These are phyloP conservation scores for Tolypeutes matacus DNA, from an alignment of 2,797 vertebrate species.

Conservation along the genomic window DNA sequence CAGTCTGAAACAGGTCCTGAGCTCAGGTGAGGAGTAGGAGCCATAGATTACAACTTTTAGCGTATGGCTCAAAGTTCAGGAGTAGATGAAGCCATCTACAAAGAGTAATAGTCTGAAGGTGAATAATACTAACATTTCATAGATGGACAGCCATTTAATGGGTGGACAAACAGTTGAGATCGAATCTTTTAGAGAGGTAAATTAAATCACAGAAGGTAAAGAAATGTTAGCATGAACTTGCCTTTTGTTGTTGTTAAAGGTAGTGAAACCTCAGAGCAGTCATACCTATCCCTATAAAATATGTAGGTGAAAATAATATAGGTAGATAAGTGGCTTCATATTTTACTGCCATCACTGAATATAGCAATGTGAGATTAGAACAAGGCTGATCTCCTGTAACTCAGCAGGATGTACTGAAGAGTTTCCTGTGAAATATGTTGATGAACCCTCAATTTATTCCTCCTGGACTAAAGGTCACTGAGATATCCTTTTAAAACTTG, in stretches of 20 bases:
- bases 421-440: not conserved
- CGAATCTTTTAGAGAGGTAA: not conserved
- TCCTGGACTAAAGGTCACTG: not conserved
- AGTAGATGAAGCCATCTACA: not conserved
- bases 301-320: not conserved
- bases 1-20: constrained; percentile 3
- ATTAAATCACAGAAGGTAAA: not conserved
- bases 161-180: not conserved
- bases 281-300: not conserved
- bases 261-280: not conserved
- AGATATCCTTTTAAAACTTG: not conserved
- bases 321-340: not conserved
- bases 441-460: not conserved
- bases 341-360: constrained; percentile 9
- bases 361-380: not conserved
- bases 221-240: not conserved
- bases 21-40: not conserved
- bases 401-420: not conserved
- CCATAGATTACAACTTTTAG: not conserved
- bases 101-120: not conserved
- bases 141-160: not conserved
- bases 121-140: not conserved
- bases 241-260: not conserved
- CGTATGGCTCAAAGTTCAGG: not conserved
- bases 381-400: not conserved